Conservation (phyloP, 2,797 vertebrate species). For the Propithecus deckenii region DNA sequence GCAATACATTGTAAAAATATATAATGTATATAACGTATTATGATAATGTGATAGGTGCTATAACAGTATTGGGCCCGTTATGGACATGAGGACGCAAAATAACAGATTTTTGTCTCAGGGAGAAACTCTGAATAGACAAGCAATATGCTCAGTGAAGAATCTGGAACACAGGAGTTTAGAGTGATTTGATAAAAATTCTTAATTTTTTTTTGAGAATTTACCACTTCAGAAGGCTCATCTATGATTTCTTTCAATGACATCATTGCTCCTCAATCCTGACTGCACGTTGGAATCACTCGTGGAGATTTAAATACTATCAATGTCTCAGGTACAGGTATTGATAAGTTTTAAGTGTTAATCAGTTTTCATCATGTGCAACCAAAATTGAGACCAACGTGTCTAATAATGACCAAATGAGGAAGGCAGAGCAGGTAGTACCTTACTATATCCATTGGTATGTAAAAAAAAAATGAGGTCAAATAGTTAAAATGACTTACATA, state of each 20-base stretch:
- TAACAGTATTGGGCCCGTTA: neutral
- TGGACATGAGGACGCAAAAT: neutral
- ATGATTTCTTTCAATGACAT: neutral
- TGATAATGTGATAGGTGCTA: neutral
- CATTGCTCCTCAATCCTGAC: neutral
- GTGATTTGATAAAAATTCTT: neutral
- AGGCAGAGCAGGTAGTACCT: neutral
- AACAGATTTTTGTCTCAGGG: neutral
- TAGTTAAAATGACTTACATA: neutral
- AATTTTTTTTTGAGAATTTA: neutral
- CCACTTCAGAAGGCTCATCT: neutral
- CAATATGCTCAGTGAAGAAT: neutral
- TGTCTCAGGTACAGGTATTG: neutral
- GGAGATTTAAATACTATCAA: neutral
- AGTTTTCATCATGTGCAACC: neutral
- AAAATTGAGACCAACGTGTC: neutral
- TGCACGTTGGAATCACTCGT: neutral
- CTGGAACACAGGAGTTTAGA: neutral
- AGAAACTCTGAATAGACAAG: neutral
- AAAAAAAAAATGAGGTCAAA: neutral
- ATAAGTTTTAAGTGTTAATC: neutral
- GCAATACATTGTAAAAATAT: neutral
- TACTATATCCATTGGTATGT: neutral
- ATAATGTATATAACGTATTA: neutral
- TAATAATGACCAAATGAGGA: neutral